Evolutionary conservation across 2,113 vertebrate species (phyloP).

Genomic region (Peucedramus taeniatus): DNA sequence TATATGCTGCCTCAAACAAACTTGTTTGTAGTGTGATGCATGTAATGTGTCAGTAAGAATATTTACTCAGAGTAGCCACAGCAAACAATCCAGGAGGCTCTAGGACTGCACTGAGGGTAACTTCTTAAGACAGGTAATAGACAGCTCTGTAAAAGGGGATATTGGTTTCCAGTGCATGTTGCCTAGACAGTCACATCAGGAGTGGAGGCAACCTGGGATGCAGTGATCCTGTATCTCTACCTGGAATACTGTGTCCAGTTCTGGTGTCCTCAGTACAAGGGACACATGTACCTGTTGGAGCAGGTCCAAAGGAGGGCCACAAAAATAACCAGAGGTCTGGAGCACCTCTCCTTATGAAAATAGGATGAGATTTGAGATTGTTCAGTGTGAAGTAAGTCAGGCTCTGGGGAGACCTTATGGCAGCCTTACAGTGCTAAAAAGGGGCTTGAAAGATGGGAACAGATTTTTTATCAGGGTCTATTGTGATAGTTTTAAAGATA

Average conservation of each 20-base stretch:
- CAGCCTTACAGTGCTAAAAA: background rate
- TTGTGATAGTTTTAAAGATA: background rate
- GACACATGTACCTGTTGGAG: background rate
- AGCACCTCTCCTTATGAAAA: background rate
- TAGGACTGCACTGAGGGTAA: too few relatives aligned
- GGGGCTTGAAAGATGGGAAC: rapidly evolving
- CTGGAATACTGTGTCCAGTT: background rate
- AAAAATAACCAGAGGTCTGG: background rate
- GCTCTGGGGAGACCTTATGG: rapidly evolving
- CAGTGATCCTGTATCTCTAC: too few relatives aligned
- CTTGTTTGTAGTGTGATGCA: too few relatives aligned
- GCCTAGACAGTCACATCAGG: background rate
- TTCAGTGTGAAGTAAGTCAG: background rate
- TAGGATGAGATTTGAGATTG: background rate
- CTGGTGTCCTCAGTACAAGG: too few relatives aligned
- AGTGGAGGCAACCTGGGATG: background rate
- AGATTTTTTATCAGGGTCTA: rapidly evolving
- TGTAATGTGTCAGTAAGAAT: background rate
- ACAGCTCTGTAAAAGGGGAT: too few relatives aligned
- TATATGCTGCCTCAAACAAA: background rate
- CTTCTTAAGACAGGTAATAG: background rate
- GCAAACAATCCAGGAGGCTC: background rate
- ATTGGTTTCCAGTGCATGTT: background rate
- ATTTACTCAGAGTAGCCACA: background rate
- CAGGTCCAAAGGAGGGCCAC: background rate